These are phyloP conservation scores for Protosalanx chinensis DNA, from an alignment of 2,797 vertebrate species.

Conservation along the genomic window DNA sequence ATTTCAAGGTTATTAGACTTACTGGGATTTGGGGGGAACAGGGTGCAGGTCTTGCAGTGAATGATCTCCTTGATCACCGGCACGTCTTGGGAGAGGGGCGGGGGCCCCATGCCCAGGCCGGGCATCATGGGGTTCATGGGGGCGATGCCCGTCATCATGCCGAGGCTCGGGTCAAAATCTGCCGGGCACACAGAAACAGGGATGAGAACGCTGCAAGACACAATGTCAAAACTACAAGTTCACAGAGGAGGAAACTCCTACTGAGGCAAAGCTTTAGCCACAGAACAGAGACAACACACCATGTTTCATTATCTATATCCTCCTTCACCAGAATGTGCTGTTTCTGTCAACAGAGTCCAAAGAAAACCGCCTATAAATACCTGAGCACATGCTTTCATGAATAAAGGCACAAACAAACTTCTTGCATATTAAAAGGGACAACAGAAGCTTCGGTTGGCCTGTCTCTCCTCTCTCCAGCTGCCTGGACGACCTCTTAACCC, in stretches of 20 bases:
- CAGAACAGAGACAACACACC: constrained; percentile 8
- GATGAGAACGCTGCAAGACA: constrained; percentile 19
- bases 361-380: constrained; percentile 49
- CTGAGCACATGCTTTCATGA: constrained; percentile 47
- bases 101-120: constrained; percentile 84
- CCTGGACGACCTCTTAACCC: constrained; percentile 1
- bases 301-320: constrained; percentile 25
- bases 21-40: constrained; percentile 95
- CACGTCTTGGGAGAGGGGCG: constrained; percentile 83
- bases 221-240: neutral
- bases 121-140: constrained; percentile 93
- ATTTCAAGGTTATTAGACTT: constrained; percentile 52
- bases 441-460: constrained; percentile 32
- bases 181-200: constrained; percentile 25
- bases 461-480: constrained; percentile 28
- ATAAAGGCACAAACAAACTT: constrained; percentile 63
- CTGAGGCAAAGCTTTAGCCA: constrained; percentile 18
- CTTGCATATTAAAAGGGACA: constrained; percentile 61
- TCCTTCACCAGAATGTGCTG: constrained; percentile 20
- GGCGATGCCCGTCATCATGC: constrained; percentile 91
- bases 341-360: constrained; percentile 39
- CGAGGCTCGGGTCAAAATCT: constrained; percentile 91
- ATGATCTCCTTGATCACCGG: constrained; percentile 93
- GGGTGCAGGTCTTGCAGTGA: constrained; percentile 95
- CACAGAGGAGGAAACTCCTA: constrained; percentile 3